Evolutionary conservation across 2,113 vertebrate genomes (phyloP), one percentile per base, ranked within the genome.

Genomic region (Pseudorectes ferrugineus): DNA sequence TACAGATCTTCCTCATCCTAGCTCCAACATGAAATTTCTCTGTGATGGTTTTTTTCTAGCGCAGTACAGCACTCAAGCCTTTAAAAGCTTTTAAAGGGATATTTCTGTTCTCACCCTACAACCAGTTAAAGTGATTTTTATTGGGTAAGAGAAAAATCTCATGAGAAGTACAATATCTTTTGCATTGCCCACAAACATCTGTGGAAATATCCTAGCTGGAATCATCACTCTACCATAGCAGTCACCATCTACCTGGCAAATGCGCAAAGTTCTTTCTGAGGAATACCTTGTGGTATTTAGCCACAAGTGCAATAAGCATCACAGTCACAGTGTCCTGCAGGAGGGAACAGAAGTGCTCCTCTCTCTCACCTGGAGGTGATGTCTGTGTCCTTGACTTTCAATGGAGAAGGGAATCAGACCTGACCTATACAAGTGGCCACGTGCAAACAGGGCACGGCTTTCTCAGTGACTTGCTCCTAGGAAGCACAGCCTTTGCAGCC

Each of bases 161-260:
- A 31, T 36, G 5, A 79, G 73, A 88, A 88, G 49, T 66, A 55
- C 38, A 89, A 70, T 40, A 70, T 66, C 35, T 61, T 85, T 92
- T 71, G 62, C 83, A 49, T 67, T 94, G 70, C 66, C 84, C 83
- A 71, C 61, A 92, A 95, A 74, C 65, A 92, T 81, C 74, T 84
- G 74, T 81, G 65, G 51, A 85, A 68, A 85, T 67, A 82, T 48
- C 23, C 19, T 70, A 55, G 43, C 51, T 82, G 38, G 54, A 93
- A 76, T 73, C 26, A 31, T 73, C 84, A 54, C 25, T 75, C 52
- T 54, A 26, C 52, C 65, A 38, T 36, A 78, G 35, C 72, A 68
- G 15, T 78, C 55, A 80, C 73, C 65, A 75, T 57, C 83, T 88
- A 84, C 48, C 88, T 77, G 59, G 74, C 59, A 79, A 91, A 94